phyloP scores from a whole-genome alignment of 2,797 vertebrate genomes.

The Takifugu ocellatus region DNA sequence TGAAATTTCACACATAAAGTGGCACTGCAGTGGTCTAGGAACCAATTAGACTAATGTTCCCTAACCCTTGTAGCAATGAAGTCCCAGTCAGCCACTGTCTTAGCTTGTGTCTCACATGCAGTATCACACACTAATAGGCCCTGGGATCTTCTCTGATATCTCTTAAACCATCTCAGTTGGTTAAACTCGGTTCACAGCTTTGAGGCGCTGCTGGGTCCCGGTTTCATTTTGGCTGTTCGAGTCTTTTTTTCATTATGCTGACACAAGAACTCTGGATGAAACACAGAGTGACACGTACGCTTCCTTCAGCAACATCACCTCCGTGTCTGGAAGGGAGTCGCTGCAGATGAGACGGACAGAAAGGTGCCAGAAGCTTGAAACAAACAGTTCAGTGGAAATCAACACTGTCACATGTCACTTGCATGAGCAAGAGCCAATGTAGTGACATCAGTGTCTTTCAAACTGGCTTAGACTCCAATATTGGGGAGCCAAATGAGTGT shows the following conservation, averaged over 20 bases:
- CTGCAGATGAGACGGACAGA: conserved; percentile 22
- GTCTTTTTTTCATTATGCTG: conserved; percentile 39
- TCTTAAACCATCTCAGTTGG: conserved; percentile 31
- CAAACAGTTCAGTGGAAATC: conserved; percentile 36
- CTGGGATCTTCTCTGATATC: conserved; percentile 24
- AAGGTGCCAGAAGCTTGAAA: conserved; percentile 30
- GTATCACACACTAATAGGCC: conserved; percentile 28
- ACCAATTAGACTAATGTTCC: conserved; percentile 57
- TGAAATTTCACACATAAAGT: neutral
- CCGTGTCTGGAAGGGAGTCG: conserved; percentile 40
- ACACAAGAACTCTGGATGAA: conserved; percentile 46
- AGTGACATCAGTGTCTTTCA: conserved; percentile 44
- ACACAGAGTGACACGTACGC: conserved; percentile 54
- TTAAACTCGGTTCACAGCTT: conserved; percentile 43
- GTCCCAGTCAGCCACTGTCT: conserved; percentile 29
- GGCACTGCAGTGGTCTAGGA: conserved; percentile 24
- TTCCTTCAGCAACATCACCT: conserved; percentile 30
- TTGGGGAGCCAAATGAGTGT: neutral
- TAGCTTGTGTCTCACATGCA: conserved; percentile 15
- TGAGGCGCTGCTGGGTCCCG: conserved; percentile 19
- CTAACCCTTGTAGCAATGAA: conserved; percentile 20
- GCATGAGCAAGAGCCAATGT: conserved; percentile 15
- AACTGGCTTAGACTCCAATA: conserved; percentile 13
- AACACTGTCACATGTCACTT: conserved; percentile 53
- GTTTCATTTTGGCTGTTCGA: conserved; percentile 27